Percentiles rank a stretch among this genome's conserved stretches.
Evolutionary conservation across 2,113 vertebrate species (phyloP).

Genomic region (Nycticryphes semicollaris): DNA sequence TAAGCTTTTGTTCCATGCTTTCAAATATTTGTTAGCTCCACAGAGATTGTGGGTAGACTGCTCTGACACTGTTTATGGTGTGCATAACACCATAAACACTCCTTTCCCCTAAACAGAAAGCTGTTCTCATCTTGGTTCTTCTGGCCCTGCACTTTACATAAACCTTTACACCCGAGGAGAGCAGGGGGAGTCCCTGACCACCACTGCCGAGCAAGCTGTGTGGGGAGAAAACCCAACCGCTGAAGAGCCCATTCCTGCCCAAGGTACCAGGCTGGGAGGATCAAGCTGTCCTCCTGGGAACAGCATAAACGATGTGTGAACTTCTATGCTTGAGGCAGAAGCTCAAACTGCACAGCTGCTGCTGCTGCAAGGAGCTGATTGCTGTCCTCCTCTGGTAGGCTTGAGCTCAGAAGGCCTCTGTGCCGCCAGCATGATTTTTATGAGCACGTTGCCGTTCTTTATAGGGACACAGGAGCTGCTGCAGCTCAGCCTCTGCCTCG

Average conservation of each 20-base stretch:
- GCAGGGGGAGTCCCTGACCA: background rate
- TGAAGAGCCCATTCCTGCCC: background rate
- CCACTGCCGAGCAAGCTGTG: fast-evolving
- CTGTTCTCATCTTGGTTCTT: background rate
- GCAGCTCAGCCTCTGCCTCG: background rate
- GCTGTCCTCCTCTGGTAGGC: background rate
- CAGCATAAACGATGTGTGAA: background rate
- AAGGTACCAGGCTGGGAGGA: background rate
- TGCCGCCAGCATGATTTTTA: background rate
- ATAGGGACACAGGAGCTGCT: background rate
- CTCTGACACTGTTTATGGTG: background rate
- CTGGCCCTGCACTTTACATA: background rate
- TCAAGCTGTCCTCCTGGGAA: background rate
- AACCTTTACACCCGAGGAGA: background rate
- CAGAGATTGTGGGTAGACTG: background rate
- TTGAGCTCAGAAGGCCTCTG: background rate
- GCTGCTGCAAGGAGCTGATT: background rate
- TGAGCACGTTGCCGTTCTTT: background rate
- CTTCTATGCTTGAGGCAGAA: background rate
- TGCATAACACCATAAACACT: background rate
- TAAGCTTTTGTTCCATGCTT: background rate
- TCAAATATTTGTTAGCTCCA: background rate
- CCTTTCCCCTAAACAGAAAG: background rate
- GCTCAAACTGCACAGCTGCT: background rate
- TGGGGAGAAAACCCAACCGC: background rate